Evolutionary conservation across 2,888 invertebrate genomes (phyloP).

Genomic region (Mimachlamys varia): DNA sequence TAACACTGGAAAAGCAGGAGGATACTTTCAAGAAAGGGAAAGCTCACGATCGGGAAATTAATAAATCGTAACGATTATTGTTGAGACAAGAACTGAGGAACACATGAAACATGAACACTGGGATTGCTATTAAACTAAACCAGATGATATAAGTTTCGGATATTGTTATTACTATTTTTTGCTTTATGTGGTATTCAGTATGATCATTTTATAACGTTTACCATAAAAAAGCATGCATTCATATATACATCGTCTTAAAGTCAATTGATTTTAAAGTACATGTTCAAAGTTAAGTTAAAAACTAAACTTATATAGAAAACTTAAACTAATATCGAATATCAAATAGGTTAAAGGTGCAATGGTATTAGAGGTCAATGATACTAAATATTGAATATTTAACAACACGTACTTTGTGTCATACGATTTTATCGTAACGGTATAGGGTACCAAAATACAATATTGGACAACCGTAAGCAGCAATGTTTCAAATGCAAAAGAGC

Average conservation of each 20-base stretch:
- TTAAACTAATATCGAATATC: not conserved
- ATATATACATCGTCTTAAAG: not conserved
- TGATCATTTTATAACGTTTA: not conserved
- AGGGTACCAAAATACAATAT: not conserved
- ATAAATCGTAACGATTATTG: no score
- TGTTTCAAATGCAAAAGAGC: not conserved
- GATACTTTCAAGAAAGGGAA: no score
- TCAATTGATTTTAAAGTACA: not conserved
- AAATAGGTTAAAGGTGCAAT: not conserved
- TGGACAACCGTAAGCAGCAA: not conserved
- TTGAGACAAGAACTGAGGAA: no score
- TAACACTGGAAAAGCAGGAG: no score
- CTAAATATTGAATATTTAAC: not conserved
- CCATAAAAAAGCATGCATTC: not conserved
- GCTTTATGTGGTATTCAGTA: no score
- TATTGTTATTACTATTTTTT: no score
- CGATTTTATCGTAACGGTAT: constrained; percentile 1
- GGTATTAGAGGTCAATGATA: not conserved
- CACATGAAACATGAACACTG: no score
- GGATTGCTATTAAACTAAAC: no score
- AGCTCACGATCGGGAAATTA: no score
- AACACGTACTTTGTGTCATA: not conserved
- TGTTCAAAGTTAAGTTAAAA: not conserved
- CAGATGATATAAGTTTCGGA: no score
- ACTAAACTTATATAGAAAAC: not conserved